These are phyloP conservation scores for Petroica traversi DNA, from an alignment of 2,113 vertebrate genomes.

Conservation along the genomic window DNA sequence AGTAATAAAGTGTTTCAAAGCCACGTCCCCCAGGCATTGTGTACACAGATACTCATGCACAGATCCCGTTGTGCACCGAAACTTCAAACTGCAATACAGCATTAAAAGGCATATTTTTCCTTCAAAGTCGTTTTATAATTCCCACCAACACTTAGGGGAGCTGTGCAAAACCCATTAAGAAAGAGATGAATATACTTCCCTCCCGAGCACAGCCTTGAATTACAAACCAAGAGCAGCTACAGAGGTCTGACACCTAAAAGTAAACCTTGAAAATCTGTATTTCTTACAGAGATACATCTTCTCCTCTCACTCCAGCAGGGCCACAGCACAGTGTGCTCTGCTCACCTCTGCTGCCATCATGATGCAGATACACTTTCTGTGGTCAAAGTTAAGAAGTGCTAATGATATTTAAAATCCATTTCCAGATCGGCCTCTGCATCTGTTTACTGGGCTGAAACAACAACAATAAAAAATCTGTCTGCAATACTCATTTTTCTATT, in stretches of 20 bases:
- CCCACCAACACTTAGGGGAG: background rate
- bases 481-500: background rate
- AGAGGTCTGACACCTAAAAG: background rate
- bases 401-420: constrained; percentile 17
- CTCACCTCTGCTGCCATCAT: background rate
- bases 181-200: constrained; percentile 7
- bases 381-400: background rate
- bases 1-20: constrained; percentile 1
- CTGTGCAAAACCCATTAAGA: constrained; percentile 35
- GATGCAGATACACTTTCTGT: background rate
- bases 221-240: background rate
- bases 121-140: constrained; percentile 27
- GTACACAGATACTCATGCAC: background rate
- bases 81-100: background rate
- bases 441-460: background rate
- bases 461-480: background rate
- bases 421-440: background rate
- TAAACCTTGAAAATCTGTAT: constrained; percentile 5
- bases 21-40: background rate
- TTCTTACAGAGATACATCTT: constrained; percentile 11
- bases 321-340: background rate
- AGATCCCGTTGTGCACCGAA: background rate
- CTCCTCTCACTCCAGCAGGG: background rate
- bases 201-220: background rate
- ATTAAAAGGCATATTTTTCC: background rate